Evolutionary conservation across 1,140 invertebrate genomes (phyloP), one percentile per base, ranked within the genome.

Genomic region (Hestina assimilis): DNA sequence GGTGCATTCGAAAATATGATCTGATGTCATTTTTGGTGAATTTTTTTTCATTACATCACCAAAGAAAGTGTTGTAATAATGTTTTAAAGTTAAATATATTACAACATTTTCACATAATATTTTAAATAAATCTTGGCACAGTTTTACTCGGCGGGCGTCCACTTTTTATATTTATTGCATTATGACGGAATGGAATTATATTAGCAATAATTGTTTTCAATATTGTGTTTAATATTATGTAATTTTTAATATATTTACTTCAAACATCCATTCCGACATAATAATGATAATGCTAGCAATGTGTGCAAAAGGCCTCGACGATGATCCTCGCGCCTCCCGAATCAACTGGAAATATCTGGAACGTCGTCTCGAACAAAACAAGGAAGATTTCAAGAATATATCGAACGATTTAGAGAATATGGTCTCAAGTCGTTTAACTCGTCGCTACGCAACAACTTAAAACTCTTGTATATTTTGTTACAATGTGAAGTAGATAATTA

Each of bases 261-360:
- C 9, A 9, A 26, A 19, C 41, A 31, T 56, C 67, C 73, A 75
- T 81, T 81, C 61, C 67, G 68, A 70, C 75, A 70, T 72, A 53
- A 66, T 63, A 50, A 69, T 75, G 26, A 65, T 66, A 81, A 75
- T 71, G 72, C 72, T 77, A 79, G 80, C 82, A 83, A 83, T 87
- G 83, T 83, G 82, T 83, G 83, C 79, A 83, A 85, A n/a, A 79
- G 65, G 72, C 76, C 75, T 72, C 53, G 31, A 38, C 69, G 52
- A 51, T 66, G 68, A 45, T 69, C 70, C 43, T 61, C 64, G 63
- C 57, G 75, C 77, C 75, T 79, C 80, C 79, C 80, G 79, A 83
- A 82, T 79, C 79, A 41, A 23, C 68, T 71, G 71, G 74, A 77
- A 71, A 65, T 65, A 66, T 60, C 52, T 47, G 43, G 61, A 70